These are phyloP conservation scores for Muntiacus muntjak DNA, from an alignment of 2,113 vertebrate genomes.

Conservation along the genomic window DNA sequence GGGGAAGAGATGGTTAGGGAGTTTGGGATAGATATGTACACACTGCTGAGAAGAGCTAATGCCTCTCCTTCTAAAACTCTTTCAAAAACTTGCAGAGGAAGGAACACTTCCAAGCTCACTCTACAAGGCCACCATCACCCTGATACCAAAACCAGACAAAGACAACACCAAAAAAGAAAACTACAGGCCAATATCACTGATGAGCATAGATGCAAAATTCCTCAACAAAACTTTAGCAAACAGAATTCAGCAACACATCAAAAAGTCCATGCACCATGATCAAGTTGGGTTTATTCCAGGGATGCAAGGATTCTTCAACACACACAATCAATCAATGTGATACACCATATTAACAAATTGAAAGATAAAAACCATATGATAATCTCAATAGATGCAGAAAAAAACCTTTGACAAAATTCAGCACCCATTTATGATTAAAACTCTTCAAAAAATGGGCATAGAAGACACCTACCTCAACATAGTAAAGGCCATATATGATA, in stretches of 20 bases:
- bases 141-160: not conserved
- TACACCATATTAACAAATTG: not conserved
- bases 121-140: not conserved
- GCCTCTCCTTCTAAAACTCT: not conserved
- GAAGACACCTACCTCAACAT: not conserved
- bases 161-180: not conserved
- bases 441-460: not conserved
- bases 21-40: not conserved
- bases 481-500: not conserved
- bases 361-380: not conserved
- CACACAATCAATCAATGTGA: not conserved
- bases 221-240: not conserved
- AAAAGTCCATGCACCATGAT: not conserved
- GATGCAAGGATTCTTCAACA: not conserved
- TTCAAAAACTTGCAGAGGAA: not conserved
- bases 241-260: not conserved
- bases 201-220: not conserved
- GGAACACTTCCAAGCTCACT: not conserved
- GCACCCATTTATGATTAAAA: not conserved
- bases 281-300: not conserved
- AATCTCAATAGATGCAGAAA: not conserved
- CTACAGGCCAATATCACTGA: not conserved
- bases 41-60: not conserved
- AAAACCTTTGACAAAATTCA: not conserved
- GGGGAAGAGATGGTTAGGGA: not conserved